Evolutionary conservation across 2,113 vertebrate species (phyloP).

Genomic region (Megaceryle maxima): DNA sequence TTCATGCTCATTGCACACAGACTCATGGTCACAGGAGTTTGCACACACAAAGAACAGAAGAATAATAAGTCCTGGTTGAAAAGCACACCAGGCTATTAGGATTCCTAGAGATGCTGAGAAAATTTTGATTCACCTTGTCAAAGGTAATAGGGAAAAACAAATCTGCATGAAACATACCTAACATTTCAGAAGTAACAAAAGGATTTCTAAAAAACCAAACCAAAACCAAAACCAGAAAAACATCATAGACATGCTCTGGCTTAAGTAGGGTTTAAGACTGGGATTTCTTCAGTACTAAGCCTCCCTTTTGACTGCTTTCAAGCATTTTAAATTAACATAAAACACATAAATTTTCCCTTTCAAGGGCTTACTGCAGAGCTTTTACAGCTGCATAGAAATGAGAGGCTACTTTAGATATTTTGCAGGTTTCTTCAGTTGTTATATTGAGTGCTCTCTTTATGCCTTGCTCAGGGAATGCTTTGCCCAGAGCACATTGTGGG

Average conservation of each 20-base stretch:
- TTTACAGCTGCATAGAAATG: slow-evolving; percentile 56
- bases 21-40: neutral
- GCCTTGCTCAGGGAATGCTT: neutral
- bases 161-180: slow-evolving; percentile 12
- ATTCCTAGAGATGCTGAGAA: neutral
- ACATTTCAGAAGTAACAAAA: slow-evolving; percentile 20
- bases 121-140: neutral
- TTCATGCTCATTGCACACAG: neutral
- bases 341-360: slow-evolving; percentile 49
- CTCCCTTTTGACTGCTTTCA: slow-evolving; percentile 55
- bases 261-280: slow-evolving; percentile 44
- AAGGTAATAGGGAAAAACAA: neutral
- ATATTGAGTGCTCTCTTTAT: neutral
- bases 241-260: slow-evolving; percentile 25
- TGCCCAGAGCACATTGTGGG: neutral
- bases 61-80: neutral
- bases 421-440: slow-evolving; percentile 41
- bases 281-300: slow-evolving; percentile 53
- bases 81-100: neutral
- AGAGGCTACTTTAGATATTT: slow-evolving; percentile 36
- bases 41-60: neutral
- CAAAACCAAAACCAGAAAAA: neutral
- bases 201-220: neutral
- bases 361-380: slow-evolving; percentile 55
- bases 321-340: slow-evolving; percentile 64